Percentiles rank a stretch among this genome's conserved stretches.
These are phyloP conservation scores for Rissa tridactyla DNA, from an alignment of 2,113 vertebrate species.

Conservation along the genomic window DNA sequence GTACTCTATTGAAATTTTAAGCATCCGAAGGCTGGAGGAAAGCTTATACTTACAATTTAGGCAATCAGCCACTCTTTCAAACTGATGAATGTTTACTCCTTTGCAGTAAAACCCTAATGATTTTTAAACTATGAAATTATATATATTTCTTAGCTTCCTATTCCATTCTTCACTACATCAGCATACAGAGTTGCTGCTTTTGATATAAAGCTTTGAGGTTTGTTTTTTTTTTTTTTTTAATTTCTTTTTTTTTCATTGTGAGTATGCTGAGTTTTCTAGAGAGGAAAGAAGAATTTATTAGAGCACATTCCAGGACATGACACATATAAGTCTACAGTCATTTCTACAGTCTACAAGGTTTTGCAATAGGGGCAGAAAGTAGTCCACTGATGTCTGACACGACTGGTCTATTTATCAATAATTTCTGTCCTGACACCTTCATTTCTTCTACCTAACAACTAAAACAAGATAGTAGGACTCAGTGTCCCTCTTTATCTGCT, in stretches of 20 bases:
- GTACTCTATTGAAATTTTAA: background rate
- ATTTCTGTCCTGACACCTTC: background rate
- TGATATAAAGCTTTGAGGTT: background rate
- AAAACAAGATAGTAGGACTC: background rate
- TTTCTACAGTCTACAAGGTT: background rate
- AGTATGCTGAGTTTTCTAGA: background rate
- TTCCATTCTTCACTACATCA: background rate
- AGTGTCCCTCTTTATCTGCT: background rate
- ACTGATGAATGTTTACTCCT: background rate
- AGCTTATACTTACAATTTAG: background rate
- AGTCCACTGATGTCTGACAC: background rate
- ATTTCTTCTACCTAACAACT: background rate
- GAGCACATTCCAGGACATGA: background rate
- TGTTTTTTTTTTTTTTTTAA: background rate
- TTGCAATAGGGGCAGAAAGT: background rate
- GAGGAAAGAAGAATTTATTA: background rate
- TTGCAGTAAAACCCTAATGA: background rate
- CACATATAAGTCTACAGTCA: background rate
- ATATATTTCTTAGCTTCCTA: background rate
- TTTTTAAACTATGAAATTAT: conserved; percentile 19
- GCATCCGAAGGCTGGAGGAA: background rate
- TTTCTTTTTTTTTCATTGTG: background rate
- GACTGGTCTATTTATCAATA: background rate
- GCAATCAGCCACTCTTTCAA: conserved; percentile 4
- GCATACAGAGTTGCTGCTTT: background rate